phyloP scores from a whole-genome alignment of 2,113 vertebrate genomes.

The Nibea albiflora region DNA sequence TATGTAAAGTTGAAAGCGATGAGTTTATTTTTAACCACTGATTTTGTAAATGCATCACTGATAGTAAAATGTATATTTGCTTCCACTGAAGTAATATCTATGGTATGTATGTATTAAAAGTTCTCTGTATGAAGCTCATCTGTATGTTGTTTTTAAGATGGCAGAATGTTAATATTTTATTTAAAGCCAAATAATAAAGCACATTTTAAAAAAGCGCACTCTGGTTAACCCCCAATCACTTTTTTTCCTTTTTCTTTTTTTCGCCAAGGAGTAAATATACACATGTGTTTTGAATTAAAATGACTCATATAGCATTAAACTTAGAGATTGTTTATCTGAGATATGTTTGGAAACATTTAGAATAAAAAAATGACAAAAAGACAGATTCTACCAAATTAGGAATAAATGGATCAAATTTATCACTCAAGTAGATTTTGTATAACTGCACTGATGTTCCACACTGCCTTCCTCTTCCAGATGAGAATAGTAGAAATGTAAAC shows the following conservation, averaged over 20 bases:
- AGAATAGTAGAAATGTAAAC: no score
- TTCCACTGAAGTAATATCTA: slow-evolving; percentile 1
- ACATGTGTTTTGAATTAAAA: neutral
- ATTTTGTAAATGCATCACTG: slow-evolving; percentile 23
- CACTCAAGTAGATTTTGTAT: no score
- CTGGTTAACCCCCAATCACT: neutral
- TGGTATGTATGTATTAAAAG: slow-evolving; percentile 11
- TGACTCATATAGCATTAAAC: no score
- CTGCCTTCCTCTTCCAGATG: no score
- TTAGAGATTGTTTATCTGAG: no score
- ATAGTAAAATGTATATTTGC: slow-evolving; percentile 6
- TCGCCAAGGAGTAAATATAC: neutral
- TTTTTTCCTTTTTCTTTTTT: neutral
- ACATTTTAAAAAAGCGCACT: neutral
- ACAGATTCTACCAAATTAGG: no score
- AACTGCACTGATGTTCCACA: no score
- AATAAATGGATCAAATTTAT: no score
- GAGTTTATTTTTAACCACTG: slow-evolving; percentile 18
- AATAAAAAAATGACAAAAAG: neutral
- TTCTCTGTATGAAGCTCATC: neutral
- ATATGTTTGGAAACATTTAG: no score
- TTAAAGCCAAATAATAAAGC: slow-evolving; percentile 44
- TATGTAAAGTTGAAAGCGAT: neutral
- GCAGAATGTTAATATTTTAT: slow-evolving; percentile 5
- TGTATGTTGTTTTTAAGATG: neutral